These are phyloP conservation scores for Merops nubicus DNA, from an alignment of 2,113 vertebrate genomes.

Conservation along the genomic window DNA sequence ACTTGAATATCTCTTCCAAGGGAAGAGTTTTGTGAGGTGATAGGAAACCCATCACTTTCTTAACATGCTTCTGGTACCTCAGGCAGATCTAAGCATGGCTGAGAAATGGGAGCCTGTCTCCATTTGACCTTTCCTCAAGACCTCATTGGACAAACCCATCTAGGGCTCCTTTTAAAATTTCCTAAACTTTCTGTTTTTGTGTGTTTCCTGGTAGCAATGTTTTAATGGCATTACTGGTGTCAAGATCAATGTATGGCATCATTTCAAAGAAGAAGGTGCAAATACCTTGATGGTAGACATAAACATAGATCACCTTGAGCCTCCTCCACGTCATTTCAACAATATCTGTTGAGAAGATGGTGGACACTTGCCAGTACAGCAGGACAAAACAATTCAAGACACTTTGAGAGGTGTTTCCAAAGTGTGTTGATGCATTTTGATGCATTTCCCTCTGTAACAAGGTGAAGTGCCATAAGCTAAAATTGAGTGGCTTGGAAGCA, in stretches of 20 bases:
- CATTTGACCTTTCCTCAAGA: not conserved
- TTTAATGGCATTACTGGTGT: not conserved
- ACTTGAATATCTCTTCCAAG: not conserved
- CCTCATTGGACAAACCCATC: not conserved
- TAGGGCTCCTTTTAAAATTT: not conserved
- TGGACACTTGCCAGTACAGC: not conserved
- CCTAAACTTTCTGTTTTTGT: not conserved
- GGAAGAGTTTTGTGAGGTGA: not conserved
- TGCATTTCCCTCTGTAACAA: not conserved
- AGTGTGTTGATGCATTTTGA: conserved; percentile 28
- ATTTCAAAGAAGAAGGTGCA: not conserved
- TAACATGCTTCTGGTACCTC: not conserved
- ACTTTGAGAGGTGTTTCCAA: not conserved
- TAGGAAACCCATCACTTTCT: not conserved
- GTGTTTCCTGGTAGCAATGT: not conserved
- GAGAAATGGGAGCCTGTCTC: not conserved
- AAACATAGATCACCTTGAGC: not conserved
- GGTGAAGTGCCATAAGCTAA: not conserved
- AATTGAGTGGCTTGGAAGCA: not conserved
- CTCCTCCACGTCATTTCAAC: not conserved
- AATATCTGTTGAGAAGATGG: not conserved
- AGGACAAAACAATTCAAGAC: not conserved
- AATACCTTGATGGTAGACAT: not conserved
- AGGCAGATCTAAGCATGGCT: not conserved
- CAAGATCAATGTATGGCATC: not conserved